Percentiles rank a stretch among this genome's conserved stretches.
phyloP scores from a whole-genome alignment of 2,888 invertebrate species.

The Hypomecis atomaria region DNA sequence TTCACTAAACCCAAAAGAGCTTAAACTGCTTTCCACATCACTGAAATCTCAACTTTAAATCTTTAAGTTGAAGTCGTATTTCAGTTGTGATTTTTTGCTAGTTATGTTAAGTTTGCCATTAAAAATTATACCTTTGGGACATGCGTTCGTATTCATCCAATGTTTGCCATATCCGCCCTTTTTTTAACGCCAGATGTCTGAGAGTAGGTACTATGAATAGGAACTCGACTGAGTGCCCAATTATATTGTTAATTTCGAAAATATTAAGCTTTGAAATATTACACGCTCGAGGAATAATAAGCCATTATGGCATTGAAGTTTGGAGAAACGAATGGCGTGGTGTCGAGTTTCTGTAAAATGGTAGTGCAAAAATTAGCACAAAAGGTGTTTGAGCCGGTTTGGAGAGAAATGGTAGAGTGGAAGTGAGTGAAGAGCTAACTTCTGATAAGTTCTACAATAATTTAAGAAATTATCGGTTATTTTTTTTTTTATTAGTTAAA shows the following conservation, averaged over 20 bases:
- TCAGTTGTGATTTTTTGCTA: slow-evolving; percentile 28
- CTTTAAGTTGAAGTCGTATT: slow-evolving; percentile 35
- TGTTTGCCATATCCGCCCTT: slow-evolving; percentile 83
- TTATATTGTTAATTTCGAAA: slow-evolving; percentile 84
- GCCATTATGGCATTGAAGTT: slow-evolving; percentile 65
- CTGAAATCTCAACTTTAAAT: slow-evolving; percentile 46
- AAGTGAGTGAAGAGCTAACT: not conserved
- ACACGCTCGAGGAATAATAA: slow-evolving; percentile 79
- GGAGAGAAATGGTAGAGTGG: not conserved
- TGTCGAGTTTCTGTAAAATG: slow-evolving; percentile 55
- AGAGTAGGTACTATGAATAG: slow-evolving; percentile 65
- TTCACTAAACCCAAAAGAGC: slow-evolving; percentile 44
- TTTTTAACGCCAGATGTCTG: slow-evolving; percentile 80
- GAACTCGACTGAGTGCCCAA: slow-evolving; percentile 77
- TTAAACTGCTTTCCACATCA: slow-evolving; percentile 38
- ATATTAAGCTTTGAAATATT: slow-evolving; percentile 80
- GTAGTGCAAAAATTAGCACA: slow-evolving; percentile 47
- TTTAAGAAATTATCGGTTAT: too few relatives aligned
- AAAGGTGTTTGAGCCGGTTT: slow-evolving; percentile 34
- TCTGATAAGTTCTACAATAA: too few relatives aligned
- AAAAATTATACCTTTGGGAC: slow-evolving; percentile 68
- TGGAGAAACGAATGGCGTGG: slow-evolving; percentile 32
- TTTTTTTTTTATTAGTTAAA: too few relatives aligned
- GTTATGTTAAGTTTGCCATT: slow-evolving; percentile 36
- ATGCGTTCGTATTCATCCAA: slow-evolving; percentile 72